A percentile compares a stretch with the other conserved stretches of the same genome.
Evolutionary conservation across 2,113 vertebrate genomes (phyloP).

Genomic region (Macrotus californicus): DNA sequence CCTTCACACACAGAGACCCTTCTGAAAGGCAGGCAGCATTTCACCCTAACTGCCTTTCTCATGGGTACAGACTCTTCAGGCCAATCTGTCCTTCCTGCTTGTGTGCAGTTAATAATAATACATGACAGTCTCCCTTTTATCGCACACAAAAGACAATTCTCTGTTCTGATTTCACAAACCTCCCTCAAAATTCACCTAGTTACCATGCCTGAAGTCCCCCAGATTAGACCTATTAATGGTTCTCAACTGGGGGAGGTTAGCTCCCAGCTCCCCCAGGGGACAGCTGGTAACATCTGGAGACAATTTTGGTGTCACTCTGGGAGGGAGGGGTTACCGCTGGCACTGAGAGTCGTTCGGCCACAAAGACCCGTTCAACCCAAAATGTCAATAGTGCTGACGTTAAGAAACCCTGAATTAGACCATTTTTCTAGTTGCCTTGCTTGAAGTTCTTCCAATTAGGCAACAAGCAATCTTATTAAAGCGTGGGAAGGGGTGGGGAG

Average conservation of each 20-base stretch:
- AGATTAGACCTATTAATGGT: not conserved
- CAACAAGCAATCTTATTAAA: not conserved
- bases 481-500: not conserved
- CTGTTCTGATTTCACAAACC: not conserved
- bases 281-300: not conserved
- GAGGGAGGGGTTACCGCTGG: not conserved
- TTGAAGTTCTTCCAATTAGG: not conserved
- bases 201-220: no score
- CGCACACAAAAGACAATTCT: not conserved
- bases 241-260: not conserved
- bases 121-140: not conserved
- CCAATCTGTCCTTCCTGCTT: not conserved
- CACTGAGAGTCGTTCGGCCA: not conserved
- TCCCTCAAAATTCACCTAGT: not conserved
- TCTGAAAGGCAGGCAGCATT: not conserved
- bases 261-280: not conserved
- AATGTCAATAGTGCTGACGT: not conserved
- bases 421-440: not conserved
- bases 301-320: not conserved
- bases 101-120: not conserved
- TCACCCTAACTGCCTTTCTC: not conserved
- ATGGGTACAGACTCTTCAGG: not conserved
- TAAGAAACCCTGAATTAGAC: not conserved
- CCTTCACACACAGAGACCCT: not conserved
- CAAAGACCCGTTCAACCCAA: not conserved